phyloP scores from a whole-genome alignment of 1,140 invertebrate species.

The Drosophila seguyi region DNA sequence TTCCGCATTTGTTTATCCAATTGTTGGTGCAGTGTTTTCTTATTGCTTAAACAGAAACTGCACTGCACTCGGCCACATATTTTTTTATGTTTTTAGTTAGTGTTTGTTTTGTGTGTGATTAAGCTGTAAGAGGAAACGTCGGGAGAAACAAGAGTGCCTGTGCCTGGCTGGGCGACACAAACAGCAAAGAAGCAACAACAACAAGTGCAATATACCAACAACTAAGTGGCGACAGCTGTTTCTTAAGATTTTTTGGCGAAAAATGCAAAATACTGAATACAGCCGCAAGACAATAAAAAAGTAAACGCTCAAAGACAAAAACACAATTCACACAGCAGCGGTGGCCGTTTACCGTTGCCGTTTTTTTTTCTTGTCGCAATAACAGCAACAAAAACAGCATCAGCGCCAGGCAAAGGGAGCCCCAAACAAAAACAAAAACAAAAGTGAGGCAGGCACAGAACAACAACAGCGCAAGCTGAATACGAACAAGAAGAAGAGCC shows the following conservation, averaged over 20 bases:
- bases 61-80: background rate
- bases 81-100: slow-evolving; percentile 11
- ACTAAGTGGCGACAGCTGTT: slow-evolving; percentile 54
- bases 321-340: slow-evolving; percentile 11
- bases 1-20: slow-evolving; percentile 13
- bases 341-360: slow-evolving; percentile 37
- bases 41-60: slow-evolving; percentile 1
- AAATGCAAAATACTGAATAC: slow-evolving; percentile 40
- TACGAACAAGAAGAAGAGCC: slow-evolving; percentile 23
- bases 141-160: slow-evolving; percentile 3
- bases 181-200: slow-evolving; percentile 38
- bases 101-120: slow-evolving; percentile 3
- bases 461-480: slow-evolving; percentile 30
- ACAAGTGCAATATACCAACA: slow-evolving; percentile 53
- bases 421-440: slow-evolving; percentile 8
- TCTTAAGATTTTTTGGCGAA: slow-evolving; percentile 17
- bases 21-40: slow-evolving; percentile 1
- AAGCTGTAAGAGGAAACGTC: background rate
- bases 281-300: slow-evolving; percentile 31
- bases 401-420: background rate
- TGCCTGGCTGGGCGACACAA: slow-evolving; percentile 1
- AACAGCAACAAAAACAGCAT: slow-evolving; percentile 16
- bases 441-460: slow-evolving; percentile 26
- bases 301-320: slow-evolving; percentile 12
- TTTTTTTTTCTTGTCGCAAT: slow-evolving; percentile 32